These are phyloP conservation scores for Druon quercuslanigerum DNA, from an alignment of 1,140 invertebrate species.

Conservation along the genomic window DNA sequence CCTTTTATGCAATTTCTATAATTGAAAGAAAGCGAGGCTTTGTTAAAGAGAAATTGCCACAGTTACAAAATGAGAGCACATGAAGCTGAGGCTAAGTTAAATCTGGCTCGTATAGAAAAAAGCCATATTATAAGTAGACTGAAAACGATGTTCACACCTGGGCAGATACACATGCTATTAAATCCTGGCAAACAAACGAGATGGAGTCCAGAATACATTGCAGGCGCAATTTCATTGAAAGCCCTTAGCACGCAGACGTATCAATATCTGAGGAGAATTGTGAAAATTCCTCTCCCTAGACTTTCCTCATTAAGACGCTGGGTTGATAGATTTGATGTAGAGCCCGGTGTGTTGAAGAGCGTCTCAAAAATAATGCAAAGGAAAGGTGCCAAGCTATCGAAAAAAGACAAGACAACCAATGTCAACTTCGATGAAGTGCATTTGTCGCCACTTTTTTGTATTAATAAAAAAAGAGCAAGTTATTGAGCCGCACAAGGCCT, in stretches of 20 bases:
- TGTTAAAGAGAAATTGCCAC: no score
- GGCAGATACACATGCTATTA: no score
- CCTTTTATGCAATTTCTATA: no score
- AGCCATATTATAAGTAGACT: neutral
- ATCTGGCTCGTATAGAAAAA: neutral
- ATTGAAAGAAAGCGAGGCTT: no score
- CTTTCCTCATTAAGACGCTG: no score
- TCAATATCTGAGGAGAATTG: conserved; percentile 41
- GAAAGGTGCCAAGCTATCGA: conserved; percentile 4
- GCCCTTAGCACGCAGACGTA: conserved; percentile 40
- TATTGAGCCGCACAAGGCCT: conserved; percentile 39
- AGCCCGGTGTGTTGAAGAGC: conserved; percentile 31
- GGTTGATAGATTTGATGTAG: no score
- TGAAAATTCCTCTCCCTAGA: conserved; percentile 36
- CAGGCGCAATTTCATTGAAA: conserved; percentile 13
- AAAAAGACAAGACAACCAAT: no score
- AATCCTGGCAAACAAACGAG: conserved; percentile 18
- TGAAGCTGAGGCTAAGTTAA: neutral
- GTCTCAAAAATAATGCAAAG: conserved; percentile 40
- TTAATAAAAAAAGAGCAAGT: conserved; percentile 34
- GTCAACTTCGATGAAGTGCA: neutral
- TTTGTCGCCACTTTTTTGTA: conserved; percentile 33
- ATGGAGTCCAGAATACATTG: conserved; percentile 38
- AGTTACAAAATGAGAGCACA: neutral
- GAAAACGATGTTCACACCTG: neutral